Evolutionary conservation across 2,888 invertebrate genomes (phyloP).

Genomic region (Drosophila ezoana): DNA sequence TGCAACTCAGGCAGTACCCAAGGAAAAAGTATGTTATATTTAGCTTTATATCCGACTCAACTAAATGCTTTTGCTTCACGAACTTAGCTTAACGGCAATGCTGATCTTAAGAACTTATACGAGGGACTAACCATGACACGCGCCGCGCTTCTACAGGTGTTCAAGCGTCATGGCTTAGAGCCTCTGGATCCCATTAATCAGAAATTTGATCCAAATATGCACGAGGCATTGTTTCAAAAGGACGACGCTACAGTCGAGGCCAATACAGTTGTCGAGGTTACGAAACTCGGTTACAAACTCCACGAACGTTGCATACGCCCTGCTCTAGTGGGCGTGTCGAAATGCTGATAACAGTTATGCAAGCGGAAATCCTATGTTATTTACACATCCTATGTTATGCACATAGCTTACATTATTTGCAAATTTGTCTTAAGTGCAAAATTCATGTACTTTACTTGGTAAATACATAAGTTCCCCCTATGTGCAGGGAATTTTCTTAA

Average conservation of each 20-base stretch:
- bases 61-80: background rate
- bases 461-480: conserved; percentile 36
- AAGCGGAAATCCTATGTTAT: background rate
- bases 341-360: conserved; percentile 79
- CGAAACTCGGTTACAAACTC: conserved; percentile 97
- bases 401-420: conserved; percentile 45
- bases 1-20: conserved; percentile 95
- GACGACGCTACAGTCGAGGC: conserved; percentile 92
- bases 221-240: conserved; percentile 98
- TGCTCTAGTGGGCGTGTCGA: conserved; percentile 98
- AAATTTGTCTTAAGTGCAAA: conserved; percentile 67
- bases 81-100: conserved; percentile 32
- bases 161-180: conserved; percentile 94
- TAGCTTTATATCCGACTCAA: conserved; percentile 86
- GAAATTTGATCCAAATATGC: conserved; percentile 98
- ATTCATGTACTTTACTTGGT: conserved; percentile 63
- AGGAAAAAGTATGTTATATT: conserved; percentile 87
- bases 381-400: background rate
- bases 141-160: conserved; percentile 93
- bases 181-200: conserved; percentile 95
- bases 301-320: conserved; percentile 97
- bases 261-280: conserved; percentile 96
- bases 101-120: conserved; percentile 90
- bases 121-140: conserved; percentile 96
- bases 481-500: conserved; percentile 22